Base-by-base conservation (phyloP, 2,888 invertebrate species). In the Pyralis farinalis region DNA sequence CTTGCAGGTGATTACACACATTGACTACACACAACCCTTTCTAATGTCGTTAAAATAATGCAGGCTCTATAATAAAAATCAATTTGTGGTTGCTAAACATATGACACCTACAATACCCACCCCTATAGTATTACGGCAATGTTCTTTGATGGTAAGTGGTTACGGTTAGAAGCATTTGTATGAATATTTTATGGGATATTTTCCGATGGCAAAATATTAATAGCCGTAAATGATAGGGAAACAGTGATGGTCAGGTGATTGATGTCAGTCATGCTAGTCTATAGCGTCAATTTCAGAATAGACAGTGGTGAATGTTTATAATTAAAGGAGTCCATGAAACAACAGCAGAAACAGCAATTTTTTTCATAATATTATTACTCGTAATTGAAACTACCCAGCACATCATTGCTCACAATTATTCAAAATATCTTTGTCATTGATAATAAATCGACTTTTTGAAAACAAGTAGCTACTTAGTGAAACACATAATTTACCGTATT, bases 81-180 rank as follows among this genome's bases (percentile, higher is more conserved):
- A 85, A 85, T 85, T 84, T 82, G 67, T 63, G 59, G 57, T 60
- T 53, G 51, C 66, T 82, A 82, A 83, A 76, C 69, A 76, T 70
- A 68, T 71, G 69, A 68, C 72, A 72, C 71, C 59, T 57, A 48
- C 52, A 50, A 69, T 70, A 74, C 72, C 67, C 53, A 68, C 55
- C 71, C 64, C 60, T 71, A 70, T 65, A 64, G 58, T 53, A 44
- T 59, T 51, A 63, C 58, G 16, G 3, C 16, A 16, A 16, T 16
- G 16, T 16, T 2, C 16, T 4, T 16, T 16, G 16, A 16, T 16
- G 16, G 16, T 16, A 25, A 7, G n/a, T 25, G 25, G 25, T 25
- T 25, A 25, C 25, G n/a, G 8, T 2, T 25, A 7, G n/a, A 25
- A 25, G 25, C 25, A 25, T 25, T 25, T 25, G 25, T n/a, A 25